Base-by-base conservation (phyloP, 2,113 vertebrate genomes). In the Tylochromis polylepis region DNA sequence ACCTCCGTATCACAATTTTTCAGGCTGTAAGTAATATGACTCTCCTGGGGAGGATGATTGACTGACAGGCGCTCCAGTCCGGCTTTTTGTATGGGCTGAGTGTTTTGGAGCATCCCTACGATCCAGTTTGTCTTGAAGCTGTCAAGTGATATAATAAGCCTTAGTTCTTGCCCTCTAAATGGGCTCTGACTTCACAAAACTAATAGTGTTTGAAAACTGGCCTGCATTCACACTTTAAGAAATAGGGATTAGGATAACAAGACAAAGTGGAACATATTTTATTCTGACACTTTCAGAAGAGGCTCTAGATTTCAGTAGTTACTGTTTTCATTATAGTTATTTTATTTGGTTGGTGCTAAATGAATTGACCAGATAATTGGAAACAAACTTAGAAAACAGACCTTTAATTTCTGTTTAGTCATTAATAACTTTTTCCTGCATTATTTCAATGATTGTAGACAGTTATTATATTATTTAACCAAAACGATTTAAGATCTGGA, bases 1-100 rank as follows among this genome's bases (percentile, higher is more conserved):
- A 95, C 91, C 90, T 86, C 79, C 84, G 15, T 87, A 90, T 95
- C 93, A 94, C 94, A 92, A 83, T 95, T 93, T 87, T 88, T 90
- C 91, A 91, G 93, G 92, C 92, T 95, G 92, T 95, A 96, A 96
- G 95, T 95, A 96, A 96, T 89, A 93, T 53, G 5, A 14, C 22
- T 59, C 83, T 89, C 65, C 88, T 86, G 91, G 84, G 92, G 83
- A 88, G 59, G 5, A 2, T 93, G 92, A 93, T 88, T 95, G 95
- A 95, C 86, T 93, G 96, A 95, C 94, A 93, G 86, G 15, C 58
- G 8, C 79, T 92, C 78, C 90, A 83, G 87, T 83, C 87, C 29
- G 7, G 46, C 85, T 91, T 83, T 88, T 83, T 91, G 86, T 79
- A 70, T 3, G 2, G 62, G 81, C 56, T 88, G 58, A 90, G 89